Evolutionary conservation across 2,797 vertebrate species (phyloP), one percentile per base, ranked within the genome.

Genomic region (Aratinga solstitialis): DNA sequence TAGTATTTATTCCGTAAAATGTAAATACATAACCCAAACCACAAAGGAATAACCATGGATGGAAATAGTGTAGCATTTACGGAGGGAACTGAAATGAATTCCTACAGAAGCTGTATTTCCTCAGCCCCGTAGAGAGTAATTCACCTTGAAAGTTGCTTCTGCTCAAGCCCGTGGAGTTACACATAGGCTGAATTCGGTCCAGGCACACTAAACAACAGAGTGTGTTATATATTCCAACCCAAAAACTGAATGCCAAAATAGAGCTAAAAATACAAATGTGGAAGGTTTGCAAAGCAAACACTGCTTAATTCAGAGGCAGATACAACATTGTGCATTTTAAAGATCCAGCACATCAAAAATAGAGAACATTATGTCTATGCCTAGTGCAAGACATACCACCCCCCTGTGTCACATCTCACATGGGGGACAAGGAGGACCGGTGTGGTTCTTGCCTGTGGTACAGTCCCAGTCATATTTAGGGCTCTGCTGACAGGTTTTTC

Each of bases 241-340:
- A 91, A 95, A 86, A 77, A 92, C 82, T 1, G 47, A 69, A 88
- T 93, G 95, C 93, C 96, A 97, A 91, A 96, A 91, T 42, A 22
- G 63, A 95, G 96, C 95, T 96, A 96, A 96, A 96, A 97, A 96
- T 97, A 97, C 92, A 94, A 93, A 93, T 61, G 84, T 66, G 87
- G 95, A 96, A 94, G 96, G 91, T 93, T 47, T 92, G 82, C 87
- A 94, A 94, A 93, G 95, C 93, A 96, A 97, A 95, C 95, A 94
- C 47, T 78, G 94, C 94, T 93, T 87, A 81, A 86, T 94, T 92
- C 96, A 91, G 91, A 0, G 0, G 89, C 18, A 51, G 79, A 91
- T 91, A 66, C 69, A 69, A 69, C 85, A 50, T 69, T 14, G 59
- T 43, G 32, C 9, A 7, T n/a, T 62, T 75, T 81, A 92, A 89